A percentile compares a stretch with the other conserved stretches of the same genome.
phyloP scores from a whole-genome alignment of 2,797 vertebrate species.

The Chaenodraco wilsoni region DNA sequence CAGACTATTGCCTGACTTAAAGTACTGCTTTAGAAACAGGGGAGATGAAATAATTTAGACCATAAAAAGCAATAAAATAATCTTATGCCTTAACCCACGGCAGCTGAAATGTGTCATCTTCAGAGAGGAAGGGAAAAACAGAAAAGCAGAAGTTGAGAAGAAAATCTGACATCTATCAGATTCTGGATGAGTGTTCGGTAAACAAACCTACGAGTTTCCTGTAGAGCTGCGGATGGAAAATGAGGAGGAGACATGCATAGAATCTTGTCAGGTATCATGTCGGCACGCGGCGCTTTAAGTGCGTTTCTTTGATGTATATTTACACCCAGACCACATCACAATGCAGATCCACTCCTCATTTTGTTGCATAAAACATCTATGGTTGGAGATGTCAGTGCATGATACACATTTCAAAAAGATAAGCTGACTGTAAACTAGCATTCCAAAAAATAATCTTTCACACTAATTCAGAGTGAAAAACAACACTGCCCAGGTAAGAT shows the following conservation, averaged over 20 bases:
- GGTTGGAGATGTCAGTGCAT: slow-evolving; percentile 12
- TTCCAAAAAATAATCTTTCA: slow-evolving; percentile 60
- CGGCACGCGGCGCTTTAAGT: slow-evolving; percentile 22
- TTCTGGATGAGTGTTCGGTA: slow-evolving; percentile 52
- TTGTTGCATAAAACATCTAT: slow-evolving; percentile 54
- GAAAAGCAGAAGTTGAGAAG: slow-evolving; percentile 56
- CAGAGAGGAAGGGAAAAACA: slow-evolving; percentile 4
- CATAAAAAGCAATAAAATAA: slow-evolving; percentile 59
- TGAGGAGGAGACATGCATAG: slow-evolving; percentile 20
- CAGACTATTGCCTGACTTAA: slow-evolving; percentile 25
- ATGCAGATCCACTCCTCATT: slow-evolving; percentile 15
- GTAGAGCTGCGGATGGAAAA: slow-evolving; percentile 45
- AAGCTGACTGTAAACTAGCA: slow-evolving; percentile 27
- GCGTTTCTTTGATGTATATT: slow-evolving; percentile 40
- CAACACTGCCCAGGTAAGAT: slow-evolving; percentile 21
- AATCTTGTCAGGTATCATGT: slow-evolving; percentile 37
- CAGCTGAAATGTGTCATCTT: slow-evolving; percentile 58
- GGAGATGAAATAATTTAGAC: slow-evolving; percentile 67
- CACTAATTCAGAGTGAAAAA: slow-evolving; percentile 47
- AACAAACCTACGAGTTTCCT: slow-evolving; percentile 69
- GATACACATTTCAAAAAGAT: slow-evolving; percentile 37
- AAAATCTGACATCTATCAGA: slow-evolving; percentile 78
- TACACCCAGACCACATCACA: slow-evolving; percentile 53
- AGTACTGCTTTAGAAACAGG: slow-evolving; percentile 7
- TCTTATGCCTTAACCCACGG: slow-evolving; percentile 58